phyloP scores from a whole-genome alignment of 2,113 vertebrate species.

The Hyla sarda region DNA sequence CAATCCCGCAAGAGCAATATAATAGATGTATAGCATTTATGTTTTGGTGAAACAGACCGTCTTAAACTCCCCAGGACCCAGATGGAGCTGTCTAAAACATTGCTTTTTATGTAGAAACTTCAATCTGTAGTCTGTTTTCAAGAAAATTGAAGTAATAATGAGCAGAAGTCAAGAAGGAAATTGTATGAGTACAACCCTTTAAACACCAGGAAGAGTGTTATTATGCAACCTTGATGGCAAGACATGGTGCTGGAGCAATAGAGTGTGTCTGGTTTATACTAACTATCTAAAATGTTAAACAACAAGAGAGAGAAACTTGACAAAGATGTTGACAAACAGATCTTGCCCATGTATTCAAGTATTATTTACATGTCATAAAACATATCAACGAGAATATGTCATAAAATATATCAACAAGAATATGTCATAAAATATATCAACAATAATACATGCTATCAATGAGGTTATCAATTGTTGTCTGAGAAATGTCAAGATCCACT shows the following conservation, averaged over 20 bases:
- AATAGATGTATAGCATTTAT: constrained; percentile 64
- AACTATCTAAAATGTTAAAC: constrained; percentile 5
- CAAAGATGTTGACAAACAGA: neutral
- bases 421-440: neutral
- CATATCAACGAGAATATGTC: neutral
- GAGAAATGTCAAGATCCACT: too few species aligned
- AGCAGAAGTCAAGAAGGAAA: constrained; percentile 23
- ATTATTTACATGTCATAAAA: neutral
- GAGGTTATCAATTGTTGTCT: too few species aligned
- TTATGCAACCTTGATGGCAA: constrained; percentile 18
- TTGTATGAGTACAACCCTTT: constrained; percentile 28
- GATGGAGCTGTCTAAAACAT: constrained; percentile 63
- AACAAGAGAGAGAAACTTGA: neutral
- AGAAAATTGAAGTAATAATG: constrained; percentile 53
- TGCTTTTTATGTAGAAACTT: constrained; percentile 48
- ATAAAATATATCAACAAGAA: neutral
- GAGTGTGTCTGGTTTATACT: neutral
- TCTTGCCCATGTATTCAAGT: neutral
- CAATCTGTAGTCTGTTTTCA: constrained; percentile 42
- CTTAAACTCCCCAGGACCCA: constrained; percentile 64
- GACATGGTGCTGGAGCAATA: neutral
- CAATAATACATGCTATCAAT: too few species aligned
- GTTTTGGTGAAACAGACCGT: constrained; percentile 65
- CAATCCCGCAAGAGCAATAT: constrained; percentile 62
- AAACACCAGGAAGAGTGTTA: constrained; percentile 49